phyloP scores from a whole-genome alignment of 1,140 invertebrate species.

The Nilaparvata lugens region DNA sequence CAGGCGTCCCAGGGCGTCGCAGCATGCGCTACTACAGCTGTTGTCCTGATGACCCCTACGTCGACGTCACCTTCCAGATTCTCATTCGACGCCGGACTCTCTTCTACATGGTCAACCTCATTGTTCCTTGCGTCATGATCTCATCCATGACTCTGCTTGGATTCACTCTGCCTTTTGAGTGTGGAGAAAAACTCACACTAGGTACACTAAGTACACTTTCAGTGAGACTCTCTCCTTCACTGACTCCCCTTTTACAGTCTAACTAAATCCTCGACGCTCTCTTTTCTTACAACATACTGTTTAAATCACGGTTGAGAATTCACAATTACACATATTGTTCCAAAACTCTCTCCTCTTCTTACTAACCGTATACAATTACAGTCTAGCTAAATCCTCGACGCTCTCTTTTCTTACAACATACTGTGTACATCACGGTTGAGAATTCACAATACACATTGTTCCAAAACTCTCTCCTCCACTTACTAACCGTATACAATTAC shows the following conservation, averaged over 20 bases:
- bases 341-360: too few species aligned
- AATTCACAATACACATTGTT: too few species aligned
- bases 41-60: conserved; percentile 48
- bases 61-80: conserved; percentile 56
- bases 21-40: conserved; percentile 40
- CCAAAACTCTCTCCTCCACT: too few species aligned
- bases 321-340: too few species aligned
- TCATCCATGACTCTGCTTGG: conserved; percentile 56
- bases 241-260: neutral
- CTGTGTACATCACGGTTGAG: too few species aligned
- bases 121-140: conserved; percentile 59
- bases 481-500: too few species aligned
- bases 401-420: too few species aligned
- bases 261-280: neutral
- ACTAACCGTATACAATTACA: too few species aligned
- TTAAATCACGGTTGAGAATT: neutral
- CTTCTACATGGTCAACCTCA: conserved; percentile 62
- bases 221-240: neutral
- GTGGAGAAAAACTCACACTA: conserved; percentile 60
- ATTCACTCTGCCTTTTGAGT: conserved; percentile 56
- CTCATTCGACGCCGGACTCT: conserved; percentile 52
- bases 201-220: conserved; percentile 33
- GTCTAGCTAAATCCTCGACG: too few species aligned
- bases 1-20: conserved; percentile 38
- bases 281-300: conserved; percentile 3